Evolutionary conservation across 2,797 vertebrate genomes (phyloP).

Genomic region (Alauda arvensis): DNA sequence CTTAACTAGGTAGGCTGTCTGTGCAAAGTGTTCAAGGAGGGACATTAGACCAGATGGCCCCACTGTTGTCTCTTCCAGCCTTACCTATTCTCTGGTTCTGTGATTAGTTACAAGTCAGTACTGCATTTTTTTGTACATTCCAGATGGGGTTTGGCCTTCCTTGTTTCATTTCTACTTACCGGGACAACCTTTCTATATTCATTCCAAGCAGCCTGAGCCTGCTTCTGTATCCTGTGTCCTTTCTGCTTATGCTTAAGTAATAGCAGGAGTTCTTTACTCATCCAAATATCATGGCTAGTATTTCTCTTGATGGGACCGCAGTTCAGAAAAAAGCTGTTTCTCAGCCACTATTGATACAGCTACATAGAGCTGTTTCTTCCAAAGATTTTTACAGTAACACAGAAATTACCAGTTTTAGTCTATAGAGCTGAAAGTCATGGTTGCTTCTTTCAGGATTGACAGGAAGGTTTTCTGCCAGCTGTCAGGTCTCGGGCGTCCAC

Average conservation of each 20-base stretch:
- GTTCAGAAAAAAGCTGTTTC: not conserved
- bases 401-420: not conserved
- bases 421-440: not conserved
- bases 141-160: not conserved
- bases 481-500: not conserved
- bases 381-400: not conserved
- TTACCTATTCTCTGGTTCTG: not conserved
- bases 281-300: not conserved
- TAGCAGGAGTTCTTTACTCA: not conserved
- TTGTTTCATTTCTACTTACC: not conserved
- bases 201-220: not conserved
- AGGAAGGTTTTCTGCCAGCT: not conserved
- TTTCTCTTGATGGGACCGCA: not conserved
- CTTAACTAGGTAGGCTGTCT: not conserved
- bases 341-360: not conserved
- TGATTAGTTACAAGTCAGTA: not conserved
- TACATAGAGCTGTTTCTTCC: not conserved
- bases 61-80: not conserved
- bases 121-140: not conserved
- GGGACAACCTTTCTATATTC: not conserved
- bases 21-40: not conserved
- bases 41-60: not conserved
- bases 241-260: not conserved
- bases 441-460: not conserved
- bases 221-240: not conserved